Conservation (phyloP, 2,888 invertebrate genomes). For the Hoplodrina blanda region DNA sequence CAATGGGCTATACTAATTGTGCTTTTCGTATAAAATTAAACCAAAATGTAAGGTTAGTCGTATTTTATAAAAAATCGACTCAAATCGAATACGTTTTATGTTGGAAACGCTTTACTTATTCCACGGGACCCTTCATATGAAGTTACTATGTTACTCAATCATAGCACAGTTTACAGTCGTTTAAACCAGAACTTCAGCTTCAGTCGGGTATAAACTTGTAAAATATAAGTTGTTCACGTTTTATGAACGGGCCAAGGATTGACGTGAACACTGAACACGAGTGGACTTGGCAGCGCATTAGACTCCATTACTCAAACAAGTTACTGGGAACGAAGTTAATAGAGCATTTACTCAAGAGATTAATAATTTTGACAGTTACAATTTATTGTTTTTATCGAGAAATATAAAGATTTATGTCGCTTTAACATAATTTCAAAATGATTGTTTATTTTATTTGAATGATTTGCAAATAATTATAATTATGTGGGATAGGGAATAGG, state of each 20-base stretch:
- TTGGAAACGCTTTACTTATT: background rate
- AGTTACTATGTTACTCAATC: constrained; percentile 17
- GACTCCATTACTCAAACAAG: constrained; percentile 31
- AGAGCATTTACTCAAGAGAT: constrained; percentile 9
- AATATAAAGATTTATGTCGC: background rate
- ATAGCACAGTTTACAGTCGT: constrained; percentile 6
- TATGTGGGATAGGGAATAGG: background rate
- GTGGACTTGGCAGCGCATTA: constrained; percentile 28
- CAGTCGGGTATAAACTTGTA: constrained; percentile 6
- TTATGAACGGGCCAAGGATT: constrained; percentile 8
- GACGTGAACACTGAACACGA: constrained; percentile 10
- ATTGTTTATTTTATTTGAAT: background rate
- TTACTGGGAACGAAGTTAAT: background rate
- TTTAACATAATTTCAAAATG: background rate
- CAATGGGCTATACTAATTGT: too few species aligned
- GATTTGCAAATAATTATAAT: background rate
- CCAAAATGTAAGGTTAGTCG: too few species aligned
- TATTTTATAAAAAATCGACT: too few species aligned
- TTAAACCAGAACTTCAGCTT: constrained; percentile 6
- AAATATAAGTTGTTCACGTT: constrained; percentile 17
- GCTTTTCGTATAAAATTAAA: too few species aligned
- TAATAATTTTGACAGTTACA: constrained; percentile 12
- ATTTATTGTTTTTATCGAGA: background rate
- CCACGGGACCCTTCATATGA: background rate
- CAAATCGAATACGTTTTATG: too few species aligned